Evolutionary conservation across 2,113 vertebrate genomes (phyloP).

Genomic region (Myrmecophaga tridactyla): DNA sequence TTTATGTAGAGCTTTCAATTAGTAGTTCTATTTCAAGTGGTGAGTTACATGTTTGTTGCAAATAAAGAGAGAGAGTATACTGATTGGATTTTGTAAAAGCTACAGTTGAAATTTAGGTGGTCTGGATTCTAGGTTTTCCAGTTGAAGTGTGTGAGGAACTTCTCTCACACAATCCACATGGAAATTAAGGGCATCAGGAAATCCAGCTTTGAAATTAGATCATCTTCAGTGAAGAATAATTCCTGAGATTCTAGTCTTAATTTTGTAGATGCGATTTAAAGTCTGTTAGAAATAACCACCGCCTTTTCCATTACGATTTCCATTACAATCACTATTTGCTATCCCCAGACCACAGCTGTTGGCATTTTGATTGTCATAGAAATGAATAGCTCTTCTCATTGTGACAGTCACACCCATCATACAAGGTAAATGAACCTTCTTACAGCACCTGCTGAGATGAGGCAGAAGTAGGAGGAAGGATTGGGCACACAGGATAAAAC

Average conservation of each 20-base stretch:
- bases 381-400: conserved; percentile 30
- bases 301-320: conserved; percentile 37
- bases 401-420: conserved; percentile 36
- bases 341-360: conserved; percentile 24
- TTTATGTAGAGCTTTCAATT: neutral
- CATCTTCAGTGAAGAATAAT: neutral
- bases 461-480: conserved; percentile 2
- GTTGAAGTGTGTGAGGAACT: neutral
- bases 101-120: neutral
- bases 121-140: neutral
- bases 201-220: neutral
- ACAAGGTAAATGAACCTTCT: conserved; percentile 63
- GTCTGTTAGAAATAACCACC: conserved; percentile 18
- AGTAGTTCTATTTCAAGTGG: neutral
- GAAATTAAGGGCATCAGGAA: neutral
- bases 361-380: conserved; percentile 56
- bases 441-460: neutral
- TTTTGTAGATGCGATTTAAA: conserved; percentile 36
- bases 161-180: neutral
- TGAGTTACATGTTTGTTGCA: neutral
- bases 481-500: conserved; percentile 18
- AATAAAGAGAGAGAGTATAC: neutral
- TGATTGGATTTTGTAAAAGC: conserved; percentile 28
- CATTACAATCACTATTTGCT: neutral
- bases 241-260: conserved; percentile 49